Evolutionary conservation across 2,888 invertebrate species (phyloP), one percentile per base, ranked within the genome.

Genomic region (Corythucha ciliata): DNA sequence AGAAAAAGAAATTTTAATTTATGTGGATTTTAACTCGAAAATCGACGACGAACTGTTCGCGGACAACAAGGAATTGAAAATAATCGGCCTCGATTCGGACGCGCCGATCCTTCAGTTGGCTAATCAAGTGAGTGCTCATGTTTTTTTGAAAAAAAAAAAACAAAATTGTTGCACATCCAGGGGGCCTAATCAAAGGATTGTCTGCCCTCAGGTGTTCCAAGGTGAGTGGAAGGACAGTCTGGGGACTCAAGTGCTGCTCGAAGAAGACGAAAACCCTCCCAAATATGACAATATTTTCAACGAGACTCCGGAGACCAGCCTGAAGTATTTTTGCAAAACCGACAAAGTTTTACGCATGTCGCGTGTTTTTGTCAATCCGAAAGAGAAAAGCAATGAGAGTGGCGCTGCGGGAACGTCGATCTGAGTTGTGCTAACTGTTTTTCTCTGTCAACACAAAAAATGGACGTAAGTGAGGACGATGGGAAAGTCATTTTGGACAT

Each of bases 161-260:
- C n/a, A n/a, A n/a, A n/a, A n/a, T n/a, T n/a, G n/a, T n/a, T n/a
- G n/a, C n/a, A n/a, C n/a, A n/a, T n/a, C n/a, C n/a, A n/a, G n/a
- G n/a, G n/a, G n/a, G n/a, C n/a, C n/a, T n/a, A n/a, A 27, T 18
- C 3, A 14, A 21, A 25, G 25, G 25, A 3, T 25, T 27, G 4
- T 29, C 18, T 42, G 14, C 29, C 58, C 58, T 36, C 48, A 67
- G 68, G 67, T 67, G 57, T 70, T 72, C 67, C 61, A 65, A 78
- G 86, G 85, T 16, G 74, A 74, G 45, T 83, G 78, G 67, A 78
- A 79, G 62, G 75, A 78, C 63, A 72, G 78, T 7, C 65, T 81
- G 54, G 86, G 85, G 18, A 85, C 85, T 14, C 78, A 79, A 58
- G 70, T 86, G 65, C 81, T 84, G 64, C 84, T 86, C 64, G 77